A percentile compares a stretch with the other conserved stretches of the same genome.
Evolutionary conservation across 2,113 vertebrate genomes (phyloP).

Genomic region (Apteryx owenii): DNA sequence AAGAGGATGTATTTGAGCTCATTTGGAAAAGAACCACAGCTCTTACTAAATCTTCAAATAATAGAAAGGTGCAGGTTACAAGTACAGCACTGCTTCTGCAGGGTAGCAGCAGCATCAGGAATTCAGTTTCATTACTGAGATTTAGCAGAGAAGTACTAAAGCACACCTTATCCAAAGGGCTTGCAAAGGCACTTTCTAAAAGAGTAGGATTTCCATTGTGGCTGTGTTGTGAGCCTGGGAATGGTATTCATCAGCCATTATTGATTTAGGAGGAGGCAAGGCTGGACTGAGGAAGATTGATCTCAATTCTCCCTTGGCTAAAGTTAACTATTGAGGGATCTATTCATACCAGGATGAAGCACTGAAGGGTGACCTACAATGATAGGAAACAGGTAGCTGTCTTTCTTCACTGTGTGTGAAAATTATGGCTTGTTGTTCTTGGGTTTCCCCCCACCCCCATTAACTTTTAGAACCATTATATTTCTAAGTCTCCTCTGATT

Average conservation of each 20-base stretch:
- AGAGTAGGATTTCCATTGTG: slow-evolving; percentile 27
- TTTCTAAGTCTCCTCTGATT: background rate
- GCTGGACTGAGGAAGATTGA: slow-evolving; percentile 43
- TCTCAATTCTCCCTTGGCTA: slow-evolving; percentile 17
- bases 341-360: background rate
- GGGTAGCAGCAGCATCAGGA: background rate
- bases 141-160: background rate
- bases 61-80: background rate
- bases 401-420: fast-evolving
- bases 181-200: slow-evolving; percentile 38
- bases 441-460: background rate
- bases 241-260: slow-evolving; percentile 49
- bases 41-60: background rate
- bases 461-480: slow-evolving; percentile 2
- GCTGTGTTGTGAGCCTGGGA: slow-evolving; percentile 2
- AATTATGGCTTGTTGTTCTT: background rate
- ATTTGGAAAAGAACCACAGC: background rate
- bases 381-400: background rate
- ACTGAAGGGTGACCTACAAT: background rate
- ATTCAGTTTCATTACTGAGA: background rate
- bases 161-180: background rate
- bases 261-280: slow-evolving; percentile 31
- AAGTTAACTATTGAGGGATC: slow-evolving; percentile 38
- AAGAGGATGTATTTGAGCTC: background rate
- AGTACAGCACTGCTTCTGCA: background rate